Evolutionary conservation across 2,888 invertebrate species (phyloP), one percentile per base, ranked within the genome.

Genomic region (Lasioglossum oenotherae): DNA sequence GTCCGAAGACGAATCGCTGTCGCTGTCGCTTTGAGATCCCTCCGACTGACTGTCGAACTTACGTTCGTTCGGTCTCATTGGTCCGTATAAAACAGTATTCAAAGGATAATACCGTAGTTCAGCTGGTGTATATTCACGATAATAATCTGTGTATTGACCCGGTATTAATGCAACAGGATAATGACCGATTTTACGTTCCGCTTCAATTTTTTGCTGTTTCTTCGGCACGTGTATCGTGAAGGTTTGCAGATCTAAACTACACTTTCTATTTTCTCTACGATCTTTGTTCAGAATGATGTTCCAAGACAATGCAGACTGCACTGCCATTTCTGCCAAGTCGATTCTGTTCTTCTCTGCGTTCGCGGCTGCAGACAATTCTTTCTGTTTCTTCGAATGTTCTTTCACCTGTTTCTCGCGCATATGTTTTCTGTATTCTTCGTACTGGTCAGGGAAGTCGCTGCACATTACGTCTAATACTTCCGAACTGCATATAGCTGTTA

Each of bases 381-480:
- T 97, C 91, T 97, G 97, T 91, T 97, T 97, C 87, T 96, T 96
- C 79, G 96, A 96, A 90, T 97, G 96, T 94, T 97, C 97, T 91
- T 97, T 97, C 44, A 97, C 96, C 93, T 97, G 97, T 91, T 97
- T 96, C 94, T 97, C 97, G 16, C 97, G 96, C 94, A 97, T 97
- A 92, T 97, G 96, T 88, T 97, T 97, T 80, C 98, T 97, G 94
- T 98, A 98, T 93, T 99, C 99, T 95, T 98, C 98, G 94, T 99
- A 99, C 93, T 99, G 99, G 86, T 98, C 98, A 72, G 98, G 98
- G 95, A 99, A 99, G 95, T 99, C 99, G 53, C 97, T 97, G 90
- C 98, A 97, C 99, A 99, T 99, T 81, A 99, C 97, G 94, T 99
- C 99, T 90, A 99, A 96, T 75, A 99, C 98, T 95, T 99, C 99